Percentiles rank a stretch among this genome's conserved stretches.
Evolutionary conservation across 1,140 invertebrate genomes (phyloP).

Genomic region (Zaprionus vittiger): DNA sequence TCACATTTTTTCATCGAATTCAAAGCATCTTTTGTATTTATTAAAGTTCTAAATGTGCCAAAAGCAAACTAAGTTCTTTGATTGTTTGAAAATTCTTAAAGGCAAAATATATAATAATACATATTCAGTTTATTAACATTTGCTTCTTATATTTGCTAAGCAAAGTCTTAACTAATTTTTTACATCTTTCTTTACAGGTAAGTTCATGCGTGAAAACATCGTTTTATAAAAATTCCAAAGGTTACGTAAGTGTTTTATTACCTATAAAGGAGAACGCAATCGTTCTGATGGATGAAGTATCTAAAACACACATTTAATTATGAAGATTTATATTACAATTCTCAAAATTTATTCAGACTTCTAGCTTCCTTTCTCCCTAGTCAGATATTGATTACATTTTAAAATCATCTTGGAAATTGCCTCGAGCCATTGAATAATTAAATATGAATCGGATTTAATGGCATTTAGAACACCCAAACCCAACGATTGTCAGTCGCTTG

Average conservation of each 20-base stretch:
- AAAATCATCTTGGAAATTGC: not conserved
- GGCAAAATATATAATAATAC: too few species aligned
- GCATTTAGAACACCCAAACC: constrained; percentile 35
- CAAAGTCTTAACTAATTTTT: not conserved
- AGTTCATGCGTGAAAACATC: constrained; percentile 4
- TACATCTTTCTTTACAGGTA: constrained; percentile 55
- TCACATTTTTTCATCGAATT: not conserved
- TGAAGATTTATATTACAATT: not conserved
- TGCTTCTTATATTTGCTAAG: not conserved
- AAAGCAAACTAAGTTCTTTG: not conserved
- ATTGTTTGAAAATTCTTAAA: not conserved
- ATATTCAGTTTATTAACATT: too few species aligned
- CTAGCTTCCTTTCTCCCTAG: not conserved
- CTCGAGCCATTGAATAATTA: constrained; percentile 45
- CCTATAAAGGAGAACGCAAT: not conserved
- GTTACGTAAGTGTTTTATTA: not conserved
- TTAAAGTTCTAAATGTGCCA: not conserved
- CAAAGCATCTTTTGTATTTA: not conserved
- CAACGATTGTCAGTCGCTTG: constrained; percentile 28
- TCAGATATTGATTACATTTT: constrained; percentile 16
- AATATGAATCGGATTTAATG: constrained; percentile 69
- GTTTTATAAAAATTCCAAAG: not conserved
- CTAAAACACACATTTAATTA: not conserved
- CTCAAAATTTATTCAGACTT: not conserved
- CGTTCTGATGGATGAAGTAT: not conserved